A percentile compares a stretch with the other conserved stretches of the same genome.
These are phyloP conservation scores for Cryptus armator DNA, from an alignment of 2,888 invertebrate genomes.

Conservation along the genomic window DNA sequence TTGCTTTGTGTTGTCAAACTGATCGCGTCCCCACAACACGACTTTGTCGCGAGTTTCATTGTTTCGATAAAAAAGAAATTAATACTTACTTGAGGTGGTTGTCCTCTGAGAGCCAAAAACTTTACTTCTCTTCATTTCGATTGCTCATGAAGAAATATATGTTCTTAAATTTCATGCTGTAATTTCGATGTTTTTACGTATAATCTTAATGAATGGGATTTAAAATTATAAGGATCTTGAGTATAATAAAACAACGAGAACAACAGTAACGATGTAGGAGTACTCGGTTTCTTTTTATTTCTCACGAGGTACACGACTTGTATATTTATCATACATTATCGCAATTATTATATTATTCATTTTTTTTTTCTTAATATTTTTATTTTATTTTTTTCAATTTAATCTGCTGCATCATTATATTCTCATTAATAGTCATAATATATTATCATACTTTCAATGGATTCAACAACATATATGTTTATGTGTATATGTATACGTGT, in stretches of 20 bases:
- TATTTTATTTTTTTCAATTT: constrained; percentile 71
- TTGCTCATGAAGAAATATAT: too few species aligned
- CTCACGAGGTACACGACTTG: constrained; percentile 82
- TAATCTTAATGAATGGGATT: background rate
- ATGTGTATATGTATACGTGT: constrained; percentile 77
- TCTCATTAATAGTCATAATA: constrained; percentile 77
- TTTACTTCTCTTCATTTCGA: too few species aligned
- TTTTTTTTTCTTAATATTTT: constrained; percentile 69
- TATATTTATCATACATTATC: constrained; percentile 82
- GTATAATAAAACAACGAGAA: constrained; percentile 3
- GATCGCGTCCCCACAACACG: constrained; percentile 2
- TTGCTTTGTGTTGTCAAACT: constrained; percentile 19
- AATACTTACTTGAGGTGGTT: too few species aligned
- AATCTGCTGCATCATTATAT: constrained; percentile 77
- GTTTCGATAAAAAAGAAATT: constrained; percentile 5
- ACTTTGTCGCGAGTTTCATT: background rate
- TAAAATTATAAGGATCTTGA: background rate
- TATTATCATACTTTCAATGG: constrained; percentile 85
- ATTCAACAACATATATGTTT: constrained; percentile 85
- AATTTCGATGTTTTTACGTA: too few species aligned
- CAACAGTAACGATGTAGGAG: constrained; percentile 54
- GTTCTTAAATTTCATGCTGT: too few species aligned
- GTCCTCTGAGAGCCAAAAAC: too few species aligned
- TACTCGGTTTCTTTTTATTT: constrained; percentile 79
- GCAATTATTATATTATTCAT: constrained; percentile 80